Base-by-base conservation (phyloP, 2,113 vertebrate species). In the Phrynocephalus versicolor region DNA sequence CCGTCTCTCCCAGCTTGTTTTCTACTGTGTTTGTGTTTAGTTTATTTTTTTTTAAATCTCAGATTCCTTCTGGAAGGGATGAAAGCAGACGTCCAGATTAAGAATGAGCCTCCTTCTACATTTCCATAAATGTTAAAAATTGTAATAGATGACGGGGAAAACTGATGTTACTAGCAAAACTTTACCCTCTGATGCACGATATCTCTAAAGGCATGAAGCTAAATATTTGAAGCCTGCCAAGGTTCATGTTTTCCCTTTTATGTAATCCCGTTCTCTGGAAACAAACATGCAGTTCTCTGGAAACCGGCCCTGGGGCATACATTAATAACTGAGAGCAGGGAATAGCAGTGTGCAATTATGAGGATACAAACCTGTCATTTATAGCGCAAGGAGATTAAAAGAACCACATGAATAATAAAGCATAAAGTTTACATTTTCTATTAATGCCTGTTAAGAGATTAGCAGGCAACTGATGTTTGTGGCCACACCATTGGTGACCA, bases 371-470 rank as follows among this genome's bases (percentile, higher is more conserved):
- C 41, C 0, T 80, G 18, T 1, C 86, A 3, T 7, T 0, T 83
- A 6, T 81, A 64, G 10, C 18, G 14, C n/a, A 3, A 79, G 57
- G 18, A 3, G 58, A 69, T 51, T 51, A 51, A 7, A 60, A 81
- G 2, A 65, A 81, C 2, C 41, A 4, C 74, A 69, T 2, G 2
- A 0, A 1, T n/a, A 73, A 1, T 0, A 69, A 62, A 15, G 3
- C 15, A 10, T 41, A 81, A 77, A 65, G 6, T 8, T 35, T 79
- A 35, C 9, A 57, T 5, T 0, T 30, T 41, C 4, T 77, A 2
- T 12, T 79, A 0, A 0, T 12, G 3, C 9, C 12, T 55, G 8
- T 23, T 45, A 64, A 41, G 27, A 77, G 81, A 45, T 45, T 2
- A 65, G 9, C 7, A 85, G 81, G 30, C 18, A 73, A 62, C 10